Base-by-base conservation (phyloP, 2,113 vertebrate species). In the Vidua chalybeata region DNA sequence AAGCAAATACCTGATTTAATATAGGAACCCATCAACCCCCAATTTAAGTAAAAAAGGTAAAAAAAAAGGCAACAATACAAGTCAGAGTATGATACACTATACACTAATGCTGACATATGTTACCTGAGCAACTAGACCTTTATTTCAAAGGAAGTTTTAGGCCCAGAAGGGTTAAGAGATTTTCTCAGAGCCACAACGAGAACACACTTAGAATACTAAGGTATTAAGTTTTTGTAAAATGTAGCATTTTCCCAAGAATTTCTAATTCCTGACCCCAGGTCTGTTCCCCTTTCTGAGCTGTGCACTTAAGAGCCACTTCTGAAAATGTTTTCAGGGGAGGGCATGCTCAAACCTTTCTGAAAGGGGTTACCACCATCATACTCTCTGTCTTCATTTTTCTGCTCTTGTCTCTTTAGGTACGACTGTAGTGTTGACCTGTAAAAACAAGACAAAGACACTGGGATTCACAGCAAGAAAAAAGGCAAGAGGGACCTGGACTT, bases 371-470 rank as follows among this genome's bases (percentile, higher is more conserved):
- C 97, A 30, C 85, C 98, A 19, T 93, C 33, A 26, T 28, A 72
- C 17, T 71, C 85, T 80, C 86, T 93, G n/a, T 82, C 77, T 31
- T 81, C 97, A 62, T 52, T 69, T 48, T 97, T 95, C 10, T 96
- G 96, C n/a, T 95, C 98, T 18, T 99, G 98, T 91, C 98, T 98
- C 95, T 98, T 98, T 49, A 99, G 97, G 91, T 99, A 99, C 85
- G 98, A 98, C 82, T 99, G 99, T 13, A 99, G 97, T 35, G 98
- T 99, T 49, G 98, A 99, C 94, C 99, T 99, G 79, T 16, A 35
- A 66, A 79, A 91, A 89, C 19, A 71, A 87, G 54, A 82, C 22
- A 92, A 92, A 96, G 4, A 71, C 66, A 39, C 6, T 27, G 67
- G 17, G 14, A 89, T 83, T 85, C 76, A 90, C 16, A 62, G 33